A percentile compares a stretch with the other conserved stretches of the same genome.
phyloP scores from a whole-genome alignment of 2,797 vertebrate species.

The Sebastes hubbsi region DNA sequence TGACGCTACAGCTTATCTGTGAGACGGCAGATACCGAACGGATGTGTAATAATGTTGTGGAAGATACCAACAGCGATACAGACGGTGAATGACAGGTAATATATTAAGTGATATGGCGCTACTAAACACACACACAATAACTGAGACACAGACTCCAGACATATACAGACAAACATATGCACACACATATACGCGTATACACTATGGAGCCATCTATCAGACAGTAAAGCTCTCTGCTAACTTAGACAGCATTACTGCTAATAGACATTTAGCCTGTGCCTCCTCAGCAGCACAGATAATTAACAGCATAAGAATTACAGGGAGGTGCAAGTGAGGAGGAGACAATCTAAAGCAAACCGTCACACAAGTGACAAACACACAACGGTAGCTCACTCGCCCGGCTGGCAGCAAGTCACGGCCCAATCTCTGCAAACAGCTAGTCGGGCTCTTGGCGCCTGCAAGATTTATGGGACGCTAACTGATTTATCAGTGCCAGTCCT shows the following conservation, averaged over 20 bases:
- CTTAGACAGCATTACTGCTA: conserved; percentile 68
- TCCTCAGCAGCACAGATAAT: conserved; percentile 75
- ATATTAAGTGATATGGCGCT: conserved; percentile 22
- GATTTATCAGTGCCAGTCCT: conserved; percentile 25
- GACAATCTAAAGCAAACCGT: conserved; percentile 30
- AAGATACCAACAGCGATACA: conserved; percentile 21
- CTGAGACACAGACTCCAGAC: not conserved
- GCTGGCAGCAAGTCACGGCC: conserved; percentile 32
- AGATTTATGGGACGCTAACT: conserved; percentile 18
- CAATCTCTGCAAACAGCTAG: conserved; percentile 38
- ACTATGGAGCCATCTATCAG: conserved; percentile 35
- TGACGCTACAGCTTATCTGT: conserved; percentile 23
- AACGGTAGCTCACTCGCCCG: conserved; percentile 30
- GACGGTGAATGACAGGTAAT: conserved; percentile 47
- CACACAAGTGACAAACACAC: conserved; percentile 45
- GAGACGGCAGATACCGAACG: conserved; percentile 1
- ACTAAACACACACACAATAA: not conserved
- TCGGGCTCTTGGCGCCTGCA: conserved; percentile 13
- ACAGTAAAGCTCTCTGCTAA: conserved; percentile 44
- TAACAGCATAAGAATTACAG: conserved; percentile 67
- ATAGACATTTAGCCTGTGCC: conserved; percentile 62
- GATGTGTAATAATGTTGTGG: conserved; percentile 36
- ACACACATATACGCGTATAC: conserved; percentile 1
- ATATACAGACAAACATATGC: not conserved
- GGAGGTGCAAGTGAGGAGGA: conserved; percentile 36